These are phyloP conservation scores for Daubentonia madagascariensis DNA, from an alignment of 2,113 vertebrate genomes.

Conservation along the genomic window DNA sequence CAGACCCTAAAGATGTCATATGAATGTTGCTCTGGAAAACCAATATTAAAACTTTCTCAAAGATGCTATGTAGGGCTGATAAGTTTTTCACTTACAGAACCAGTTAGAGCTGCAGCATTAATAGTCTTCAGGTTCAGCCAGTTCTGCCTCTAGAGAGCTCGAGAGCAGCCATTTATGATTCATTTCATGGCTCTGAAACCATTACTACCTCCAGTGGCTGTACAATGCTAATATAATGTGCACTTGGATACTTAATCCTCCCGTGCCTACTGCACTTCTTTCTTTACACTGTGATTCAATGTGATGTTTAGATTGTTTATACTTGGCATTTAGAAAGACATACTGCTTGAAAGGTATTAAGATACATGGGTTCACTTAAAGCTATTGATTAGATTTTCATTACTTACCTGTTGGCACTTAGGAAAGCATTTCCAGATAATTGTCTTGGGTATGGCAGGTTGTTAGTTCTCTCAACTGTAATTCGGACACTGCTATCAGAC, in stretches of 20 bases:
- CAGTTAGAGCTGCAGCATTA: neutral
- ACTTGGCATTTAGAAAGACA: neutral
- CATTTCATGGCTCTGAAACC: neutral
- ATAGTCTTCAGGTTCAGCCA: neutral
- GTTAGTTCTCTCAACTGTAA: neutral
- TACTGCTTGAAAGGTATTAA: neutral
- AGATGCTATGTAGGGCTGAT: neutral
- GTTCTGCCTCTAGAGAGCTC: neutral
- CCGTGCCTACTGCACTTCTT: neutral
- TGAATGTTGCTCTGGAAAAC: neutral
- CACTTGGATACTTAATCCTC: neutral
- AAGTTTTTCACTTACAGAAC: neutral
- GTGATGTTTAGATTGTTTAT: neutral
- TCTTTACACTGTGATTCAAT: neutral
- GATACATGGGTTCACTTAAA: neutral
- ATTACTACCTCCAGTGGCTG: neutral
- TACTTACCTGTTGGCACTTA: neutral
- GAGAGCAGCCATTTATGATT: neutral
- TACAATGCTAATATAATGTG: neutral
- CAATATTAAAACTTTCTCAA: neutral
- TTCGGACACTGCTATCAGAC: neutral
- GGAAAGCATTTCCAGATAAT: neutral
- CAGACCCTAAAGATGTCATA: neutral
- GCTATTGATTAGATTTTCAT: neutral
- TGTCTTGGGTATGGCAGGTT: neutral